These are phyloP conservation scores for Pipistrellus pipistrellus DNA, from an alignment of 2,797 vertebrate species.

Conservation along the genomic window DNA sequence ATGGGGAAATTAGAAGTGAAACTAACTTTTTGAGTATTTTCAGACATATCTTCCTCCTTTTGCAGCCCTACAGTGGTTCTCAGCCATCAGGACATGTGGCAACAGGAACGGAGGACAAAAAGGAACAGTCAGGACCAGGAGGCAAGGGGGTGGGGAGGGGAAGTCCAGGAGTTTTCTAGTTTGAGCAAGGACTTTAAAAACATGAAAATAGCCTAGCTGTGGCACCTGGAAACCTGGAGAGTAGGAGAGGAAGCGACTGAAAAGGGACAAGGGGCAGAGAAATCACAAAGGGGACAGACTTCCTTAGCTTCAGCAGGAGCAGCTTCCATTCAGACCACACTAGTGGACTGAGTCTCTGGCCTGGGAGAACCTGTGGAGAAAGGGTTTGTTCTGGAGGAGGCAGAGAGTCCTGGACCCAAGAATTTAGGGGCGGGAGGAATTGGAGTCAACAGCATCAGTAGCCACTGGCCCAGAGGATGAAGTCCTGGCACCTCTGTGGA, in stretches of 20 bases:
- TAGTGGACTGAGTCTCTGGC: neutral
- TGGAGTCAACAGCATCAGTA: neutral
- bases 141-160: no score
- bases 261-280: rapidly evolving
- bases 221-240: neutral
- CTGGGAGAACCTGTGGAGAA: neutral
- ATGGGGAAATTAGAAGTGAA: no score
- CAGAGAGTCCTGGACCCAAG: neutral
- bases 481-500: neutral
- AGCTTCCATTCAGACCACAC: neutral
- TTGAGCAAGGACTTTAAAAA: no score
- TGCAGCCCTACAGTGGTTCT: no score
- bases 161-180: no score
- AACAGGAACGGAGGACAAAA: no score
- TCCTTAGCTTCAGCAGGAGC: neutral
- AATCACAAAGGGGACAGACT: rapidly evolving
- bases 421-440: neutral
- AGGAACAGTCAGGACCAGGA: no score
- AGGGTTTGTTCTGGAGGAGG: neutral
- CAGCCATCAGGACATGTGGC: no score
- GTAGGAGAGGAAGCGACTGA: neutral
- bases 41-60: no score
- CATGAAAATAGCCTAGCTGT: neutral
- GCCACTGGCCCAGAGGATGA: neutral
- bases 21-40: no score